phyloP scores from a whole-genome alignment of 2,113 vertebrate species.

The Alces alces region DNA sequence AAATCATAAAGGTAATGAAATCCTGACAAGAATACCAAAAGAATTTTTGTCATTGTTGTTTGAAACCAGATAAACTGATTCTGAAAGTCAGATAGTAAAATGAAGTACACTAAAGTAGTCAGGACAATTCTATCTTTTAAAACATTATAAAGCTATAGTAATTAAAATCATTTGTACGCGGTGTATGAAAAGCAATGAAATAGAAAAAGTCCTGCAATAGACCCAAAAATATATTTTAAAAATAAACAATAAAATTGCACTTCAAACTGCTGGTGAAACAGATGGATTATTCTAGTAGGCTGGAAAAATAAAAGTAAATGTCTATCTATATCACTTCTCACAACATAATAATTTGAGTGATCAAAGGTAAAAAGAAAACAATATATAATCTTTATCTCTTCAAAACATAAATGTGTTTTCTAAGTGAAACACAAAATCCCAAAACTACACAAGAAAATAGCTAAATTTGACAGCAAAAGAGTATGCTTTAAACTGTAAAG shows the following conservation, averaged over 20 bases:
- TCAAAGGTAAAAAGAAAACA: slow-evolving; percentile 32
- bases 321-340: neutral
- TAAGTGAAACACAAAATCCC: slow-evolving; percentile 1
- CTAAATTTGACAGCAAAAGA: neutral
- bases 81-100: neutral
- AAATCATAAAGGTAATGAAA: neutral
- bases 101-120: neutral
- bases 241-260: neutral
- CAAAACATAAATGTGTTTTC: neutral
- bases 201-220: neutral
- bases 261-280: neutral
- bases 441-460: neutral
- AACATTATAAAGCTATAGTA: neutral
- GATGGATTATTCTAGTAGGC: neutral
- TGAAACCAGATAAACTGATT: neutral
- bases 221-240: neutral
- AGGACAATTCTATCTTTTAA: neutral
- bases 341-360: neutral
- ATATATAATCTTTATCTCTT: neutral
- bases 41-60: neutral
- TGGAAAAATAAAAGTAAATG: neutral
- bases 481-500: neutral
- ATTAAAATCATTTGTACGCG: neutral
- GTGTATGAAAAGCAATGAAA: neutral
- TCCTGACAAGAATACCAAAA: neutral